Conservation (phyloP, 2,888 invertebrate species). For the Danaus chrysippus region DNA sequence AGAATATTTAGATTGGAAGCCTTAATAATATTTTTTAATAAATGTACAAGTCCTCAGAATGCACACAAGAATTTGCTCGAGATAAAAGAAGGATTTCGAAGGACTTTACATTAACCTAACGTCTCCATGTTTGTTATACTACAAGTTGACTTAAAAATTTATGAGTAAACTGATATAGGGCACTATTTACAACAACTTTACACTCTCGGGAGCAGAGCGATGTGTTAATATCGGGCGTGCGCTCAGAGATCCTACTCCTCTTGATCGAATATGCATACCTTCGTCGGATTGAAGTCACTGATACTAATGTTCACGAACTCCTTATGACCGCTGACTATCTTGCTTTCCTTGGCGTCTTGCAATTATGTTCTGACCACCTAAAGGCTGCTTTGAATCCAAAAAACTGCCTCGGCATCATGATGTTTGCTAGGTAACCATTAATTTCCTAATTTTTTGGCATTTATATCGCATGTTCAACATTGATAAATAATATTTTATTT, state of each 20-base stretch:
- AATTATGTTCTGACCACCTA: constrained; percentile 89
- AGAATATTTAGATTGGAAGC: too few relatives aligned
- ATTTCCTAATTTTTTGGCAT: background rate
- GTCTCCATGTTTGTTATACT: background rate
- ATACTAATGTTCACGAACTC: constrained; percentile 88
- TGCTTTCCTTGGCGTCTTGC: constrained; percentile 88
- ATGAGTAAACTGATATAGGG: constrained; percentile 64
- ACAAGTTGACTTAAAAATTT: background rate
- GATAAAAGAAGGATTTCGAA: too few relatives aligned
- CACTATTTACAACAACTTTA: constrained; percentile 89
- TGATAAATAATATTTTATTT: background rate
- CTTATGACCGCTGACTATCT: constrained; percentile 93
- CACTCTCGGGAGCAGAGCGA: constrained; percentile 84
- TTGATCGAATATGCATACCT: constrained; percentile 93
- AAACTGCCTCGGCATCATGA: constrained; percentile 91
- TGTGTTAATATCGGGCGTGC: constrained; percentile 87
- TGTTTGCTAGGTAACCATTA: constrained; percentile 83
- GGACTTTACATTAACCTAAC: too few relatives aligned
- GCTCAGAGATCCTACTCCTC: constrained; percentile 86
- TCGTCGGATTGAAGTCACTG: constrained; percentile 85
- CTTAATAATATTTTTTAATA: too few relatives aligned
- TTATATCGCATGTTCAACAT: background rate
- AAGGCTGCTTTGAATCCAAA: constrained; percentile 82
- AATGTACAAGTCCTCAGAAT: too few relatives aligned
- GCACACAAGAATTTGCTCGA: too few relatives aligned